Evolutionary conservation across 1,140 invertebrate genomes (phyloP).

Genomic region (Augochlora pura): DNA sequence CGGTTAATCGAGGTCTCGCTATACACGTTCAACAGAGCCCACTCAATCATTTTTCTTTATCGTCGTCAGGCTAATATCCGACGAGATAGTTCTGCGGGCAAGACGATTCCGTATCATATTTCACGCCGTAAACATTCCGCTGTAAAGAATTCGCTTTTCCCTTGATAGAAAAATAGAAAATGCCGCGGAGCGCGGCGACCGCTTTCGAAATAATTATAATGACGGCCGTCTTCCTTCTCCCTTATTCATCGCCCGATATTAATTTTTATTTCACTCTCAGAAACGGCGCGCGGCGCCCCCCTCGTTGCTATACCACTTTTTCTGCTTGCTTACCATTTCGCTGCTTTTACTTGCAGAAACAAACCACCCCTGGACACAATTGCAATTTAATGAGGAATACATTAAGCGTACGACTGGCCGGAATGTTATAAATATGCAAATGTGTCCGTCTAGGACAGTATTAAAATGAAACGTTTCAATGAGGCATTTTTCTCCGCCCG

Average conservation of each 20-base stretch:
- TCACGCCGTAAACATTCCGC: too few species aligned
- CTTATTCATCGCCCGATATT: not conserved
- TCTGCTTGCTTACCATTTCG: not conserved
- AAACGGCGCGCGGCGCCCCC: too few species aligned
- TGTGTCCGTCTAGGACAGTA: not conserved
- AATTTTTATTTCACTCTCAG: not conserved
- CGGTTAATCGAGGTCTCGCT: too few species aligned
- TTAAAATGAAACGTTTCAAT: not conserved
- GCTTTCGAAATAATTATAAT: too few species aligned
- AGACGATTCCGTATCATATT: too few species aligned
- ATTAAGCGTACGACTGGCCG: not conserved
- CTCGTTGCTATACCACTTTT: not conserved
- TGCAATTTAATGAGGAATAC: not conserved
- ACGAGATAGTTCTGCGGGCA: too few species aligned
- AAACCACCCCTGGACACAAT: not conserved
- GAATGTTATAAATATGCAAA: slow-evolving; percentile 14
- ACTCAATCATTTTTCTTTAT: too few species aligned
- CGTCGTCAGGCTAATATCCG: too few species aligned
- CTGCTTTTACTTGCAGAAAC: not conserved
- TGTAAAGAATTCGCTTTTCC: too few species aligned
- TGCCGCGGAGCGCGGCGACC: too few species aligned
- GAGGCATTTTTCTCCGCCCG: not conserved
- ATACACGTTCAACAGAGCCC: too few species aligned
- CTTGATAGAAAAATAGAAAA: too few species aligned
- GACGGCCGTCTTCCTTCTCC: not conserved